Evolutionary conservation across 2,888 invertebrate species (phyloP), one percentile per base, ranked within the genome.

Genomic region (Callyntrura sp.): DNA sequence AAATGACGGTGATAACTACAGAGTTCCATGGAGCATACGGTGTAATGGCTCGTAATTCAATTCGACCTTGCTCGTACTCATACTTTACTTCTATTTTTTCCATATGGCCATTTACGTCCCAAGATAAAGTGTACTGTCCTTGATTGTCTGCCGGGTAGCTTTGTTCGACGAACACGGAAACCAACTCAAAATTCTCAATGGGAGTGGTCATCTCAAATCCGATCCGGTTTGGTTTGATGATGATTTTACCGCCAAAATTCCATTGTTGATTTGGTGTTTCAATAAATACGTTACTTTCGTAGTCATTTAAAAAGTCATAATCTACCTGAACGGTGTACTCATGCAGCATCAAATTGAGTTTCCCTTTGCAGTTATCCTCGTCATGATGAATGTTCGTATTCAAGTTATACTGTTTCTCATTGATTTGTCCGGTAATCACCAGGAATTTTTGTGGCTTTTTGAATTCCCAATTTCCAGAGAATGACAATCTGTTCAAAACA

Each of bases 261-360:
- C 91, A 82, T 9, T 84, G 62, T 14, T 79, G 62, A 1, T 91
- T 91, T 8, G 88, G 88, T 1, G 82, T 90, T 12, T 91, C 86
- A 5, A 93, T 23, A 9, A 25, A n/a, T 9, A 91, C 12, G 0
- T 90, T 85, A 0, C 84, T 90, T 25, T 86, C 83, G 35, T 93
- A 93, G 17, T 91, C 92, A 2, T 88, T 35, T 5, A 76, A 70
- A 17, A 93, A 92, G 62, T 93, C 93, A 79, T 93, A 93, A 28
- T 65, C 90, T 8, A 91, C 12, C 9, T 91, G 35, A 8, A 89
- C 6, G 5, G 78, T 55, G 60, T 90, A 90, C 8, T 68, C 35
- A 14, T 84, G 55, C 0, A 62, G 62, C 3, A 9, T 57, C n/a
- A 89, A 43, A 51, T 62, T 79, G 12, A 91, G 25, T 35, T 90